A percentile compares a stretch with the other conserved stretches of the same genome.
These are phyloP conservation scores for Autographa pulchrina DNA, from an alignment of 2,888 invertebrate genomes.

Conservation along the genomic window DNA sequence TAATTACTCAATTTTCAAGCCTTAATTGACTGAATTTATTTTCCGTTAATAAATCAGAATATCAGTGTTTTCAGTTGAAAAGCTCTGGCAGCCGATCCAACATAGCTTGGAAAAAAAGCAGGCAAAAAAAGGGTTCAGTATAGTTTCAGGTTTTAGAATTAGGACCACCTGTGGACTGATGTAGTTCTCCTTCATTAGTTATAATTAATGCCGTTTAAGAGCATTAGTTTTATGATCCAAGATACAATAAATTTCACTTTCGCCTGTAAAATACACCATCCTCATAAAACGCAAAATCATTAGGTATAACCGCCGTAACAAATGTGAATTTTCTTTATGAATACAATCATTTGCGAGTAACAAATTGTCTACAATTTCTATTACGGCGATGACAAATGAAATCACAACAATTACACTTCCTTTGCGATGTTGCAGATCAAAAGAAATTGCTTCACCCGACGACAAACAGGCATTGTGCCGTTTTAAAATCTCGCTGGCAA, in stretches of 20 bases:
- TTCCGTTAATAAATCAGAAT: no score
- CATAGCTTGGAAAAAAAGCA: no score
- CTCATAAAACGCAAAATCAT: slow-evolving; percentile 29
- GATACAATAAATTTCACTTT: neutral
- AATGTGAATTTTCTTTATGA: slow-evolving; percentile 52
- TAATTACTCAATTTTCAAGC: no score
- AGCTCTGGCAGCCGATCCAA: no score
- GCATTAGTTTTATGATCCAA: neutral
- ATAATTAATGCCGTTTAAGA: no score
- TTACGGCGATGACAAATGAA: slow-evolving; percentile 62
- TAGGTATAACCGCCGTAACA: slow-evolving; percentile 30
- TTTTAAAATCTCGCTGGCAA: slow-evolving; percentile 59
- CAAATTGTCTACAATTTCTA: slow-evolving; percentile 66
- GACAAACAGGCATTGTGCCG: slow-evolving; percentile 58
- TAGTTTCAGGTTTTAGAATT: no score
- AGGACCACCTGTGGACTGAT: no score
- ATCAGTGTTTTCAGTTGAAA: no score
- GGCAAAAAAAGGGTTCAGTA: no score
- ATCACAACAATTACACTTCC: slow-evolving; percentile 68
- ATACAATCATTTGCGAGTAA: slow-evolving; percentile 53
- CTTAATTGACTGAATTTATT: no score
- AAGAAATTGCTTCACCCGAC: slow-evolving; percentile 61
- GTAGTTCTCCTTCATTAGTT: no score
- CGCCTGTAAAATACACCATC: slow-evolving; percentile 10
- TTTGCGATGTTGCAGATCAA: slow-evolving; percentile 56